Evolutionary conservation across 2,113 vertebrate species (phyloP), one percentile per base, ranked within the genome.

Genomic region (Amphiprion ocellaris): DNA sequence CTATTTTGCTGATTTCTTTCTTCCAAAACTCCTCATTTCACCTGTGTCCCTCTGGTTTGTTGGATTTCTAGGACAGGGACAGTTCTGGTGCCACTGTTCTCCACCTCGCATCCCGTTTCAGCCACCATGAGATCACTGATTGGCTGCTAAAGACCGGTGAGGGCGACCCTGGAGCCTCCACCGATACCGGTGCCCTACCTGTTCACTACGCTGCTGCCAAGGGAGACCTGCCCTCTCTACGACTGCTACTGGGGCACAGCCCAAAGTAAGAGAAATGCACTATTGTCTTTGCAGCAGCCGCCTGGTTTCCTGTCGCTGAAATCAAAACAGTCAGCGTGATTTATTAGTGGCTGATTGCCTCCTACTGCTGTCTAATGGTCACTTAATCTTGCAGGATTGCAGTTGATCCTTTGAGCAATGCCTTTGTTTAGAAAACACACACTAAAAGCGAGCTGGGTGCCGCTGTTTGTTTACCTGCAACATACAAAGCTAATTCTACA

Each of bases 171-270:
- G 91, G 93, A 4, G 74, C 84, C 24, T 87, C 96, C 91, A 99
- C 97, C 0, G 96, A 99, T 63, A 97, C 95, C 0, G 97, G 98
- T 1, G 97, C 97, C 0, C 87, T 99, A 67, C 96, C 98, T 1
- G 70, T 98, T 76, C 98, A 99, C 91, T 99, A 99, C 0, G 97
- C 98, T 0, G 97, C 98, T 85, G 97, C 98, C 96, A 99, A 99
- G 95, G 98, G 98, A 85, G 98, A 99, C 93, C 95, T 99, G 76
- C 89, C 95, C 77, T 97, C 97, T 46, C 94, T 99, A 70, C 95
- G 95, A 72, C 96, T 99, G 67, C 95, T 99, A 71, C 21, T 97
- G 72, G 90, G 91, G 60, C 94, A 97, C 93, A 94, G 95, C 90
- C 96, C 97, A 89, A 95, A 95, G 98, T 99, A 97, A 98, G 92